Base-by-base conservation (phyloP, 2,113 vertebrate genomes). In the Theropithecus gelada region DNA sequence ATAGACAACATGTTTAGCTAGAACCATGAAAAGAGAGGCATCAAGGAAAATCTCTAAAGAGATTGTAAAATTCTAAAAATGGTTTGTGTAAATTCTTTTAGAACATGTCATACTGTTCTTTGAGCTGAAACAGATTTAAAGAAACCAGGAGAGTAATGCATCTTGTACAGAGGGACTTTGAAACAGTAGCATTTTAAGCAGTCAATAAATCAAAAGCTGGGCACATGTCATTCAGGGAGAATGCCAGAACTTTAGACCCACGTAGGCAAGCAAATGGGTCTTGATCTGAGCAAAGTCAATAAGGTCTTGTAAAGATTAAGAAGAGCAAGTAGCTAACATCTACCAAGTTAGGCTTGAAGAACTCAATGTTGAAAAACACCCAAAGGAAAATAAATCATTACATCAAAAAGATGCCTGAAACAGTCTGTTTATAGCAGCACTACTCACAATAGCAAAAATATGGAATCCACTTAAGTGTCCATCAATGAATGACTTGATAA, bases 131-230 rank as follows among this genome's bases (percentile, higher is more conserved):
- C 52, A 78, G 68, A 94, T 96, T 93, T 86, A 86, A 35, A 59
- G 94, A 92, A 68, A 81, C 48, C n/a, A 76, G 48, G 35, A 85
- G 52, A 97, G 48, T 75, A 70, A 96, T 87, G 8, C 68, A 87
- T 92, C 75, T 93, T 76, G 18, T 13, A 52, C 23, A 80, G 32
- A 72, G 83, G 72, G 82, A 40, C 79, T 94, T 59, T 27, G 89
- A 96, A 96, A 96, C n/a, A 86, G 86, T 22, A 97, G 79, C 93
- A 88, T 86, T 73, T 88, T 78, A 96, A 88, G 18, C 48, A 97
- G 86, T 88, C 81, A 61, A 82, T 97, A 96, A 94, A 97, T 97
- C 89, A 96, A 80, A 86, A n/a, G 48, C 75, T 27, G 20, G 59
- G 59, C 68, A 80, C 93, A 40, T 18, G 11, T 5, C 66, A 59